Base-by-base conservation (phyloP, 2,113 vertebrate genomes). In the Tonatia bakeri region DNA sequence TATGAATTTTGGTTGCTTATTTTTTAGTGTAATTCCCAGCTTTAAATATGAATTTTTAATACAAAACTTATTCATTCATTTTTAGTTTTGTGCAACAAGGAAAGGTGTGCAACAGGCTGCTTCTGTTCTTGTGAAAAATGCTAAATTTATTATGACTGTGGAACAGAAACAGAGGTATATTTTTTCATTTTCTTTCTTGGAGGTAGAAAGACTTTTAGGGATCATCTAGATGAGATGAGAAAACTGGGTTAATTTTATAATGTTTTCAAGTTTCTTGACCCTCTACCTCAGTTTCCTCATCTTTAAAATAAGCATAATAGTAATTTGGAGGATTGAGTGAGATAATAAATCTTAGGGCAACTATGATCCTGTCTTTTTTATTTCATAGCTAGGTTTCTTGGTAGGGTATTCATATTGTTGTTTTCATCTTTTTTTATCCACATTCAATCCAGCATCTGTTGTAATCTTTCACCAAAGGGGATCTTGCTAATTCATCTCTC, bases 101-200 rank as follows among this genome's bases (percentile, higher is more conserved):
- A 99, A 99, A 99, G 99, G 99, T 98, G 99, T 99, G 77, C 99
- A 99, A 95, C 99, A 99, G 95, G 99, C 99, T 4, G 99, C 99
- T 96, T 98, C 99, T 95, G 98, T 99, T 97, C 98, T 99, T 96
- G 98, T 99, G 92, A 99, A 99, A 98, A 99, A 99, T 96, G 99
- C 99, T 87, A 99, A 99, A 91, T 99, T 99, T 98, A 98, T 99
- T 36, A 98, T 99, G 98, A 98, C 97, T 86, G 4, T 97, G 56
- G 99, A 99, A 94, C 99, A 99, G 98, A 99, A 99, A 98, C 98
- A 99, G 98, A 99, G 99, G 99, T 99, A 98, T 87, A 56, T 47
- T 94, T 96, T 94, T 93, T 88, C 14, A 26, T 81, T 90, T 94
- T 64, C 9, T 77, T 93, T 97, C 43, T 77, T 95, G 59, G 2